A percentile compares a stretch with the other conserved stretches of the same genome.
These are phyloP conservation scores for Ptychodera flava DNA, from an alignment of 35 echinoderm and acorn worm species.

Conservation along the genomic window DNA sequence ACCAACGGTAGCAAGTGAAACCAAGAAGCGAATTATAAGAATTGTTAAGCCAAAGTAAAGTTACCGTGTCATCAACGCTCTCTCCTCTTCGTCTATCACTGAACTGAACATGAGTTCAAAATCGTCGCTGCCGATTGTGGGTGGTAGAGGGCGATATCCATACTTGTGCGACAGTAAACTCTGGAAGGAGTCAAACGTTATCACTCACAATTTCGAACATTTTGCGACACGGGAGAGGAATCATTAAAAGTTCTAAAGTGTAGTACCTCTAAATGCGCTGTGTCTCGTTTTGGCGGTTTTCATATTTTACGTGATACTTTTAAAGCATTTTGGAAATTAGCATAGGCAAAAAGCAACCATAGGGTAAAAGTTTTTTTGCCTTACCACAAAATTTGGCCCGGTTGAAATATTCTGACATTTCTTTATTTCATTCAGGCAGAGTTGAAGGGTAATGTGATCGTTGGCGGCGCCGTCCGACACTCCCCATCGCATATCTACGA, in stretches of 20 bases:
- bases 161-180: not conserved
- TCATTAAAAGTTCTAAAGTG: too few species aligned
- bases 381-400: not conserved
- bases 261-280: too few species aligned
- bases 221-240: too few species aligned
- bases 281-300: too few species aligned
- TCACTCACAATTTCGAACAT: too few species aligned
- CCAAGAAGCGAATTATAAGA: too few species aligned
- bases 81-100: not conserved
- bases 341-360: too few species aligned
- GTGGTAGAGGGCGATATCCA: not conserved
- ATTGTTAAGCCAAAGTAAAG: too few species aligned
- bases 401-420: not conserved
- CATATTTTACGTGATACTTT: too few species aligned
- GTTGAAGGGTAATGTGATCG: not conserved
- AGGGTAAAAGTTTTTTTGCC: not conserved
- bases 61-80: not conserved
- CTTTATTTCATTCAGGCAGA: not conserved
- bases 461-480: not conserved
- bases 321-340: too few species aligned
- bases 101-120: not conserved
- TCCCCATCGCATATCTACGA: not conserved
- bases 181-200: too few species aligned
- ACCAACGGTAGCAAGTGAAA: too few species aligned
- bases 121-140: not conserved